Evolutionary conservation across 1,140 invertebrate genomes (phyloP), one percentile per base, ranked within the genome.

Genomic region (Bombyx mandarina): DNA sequence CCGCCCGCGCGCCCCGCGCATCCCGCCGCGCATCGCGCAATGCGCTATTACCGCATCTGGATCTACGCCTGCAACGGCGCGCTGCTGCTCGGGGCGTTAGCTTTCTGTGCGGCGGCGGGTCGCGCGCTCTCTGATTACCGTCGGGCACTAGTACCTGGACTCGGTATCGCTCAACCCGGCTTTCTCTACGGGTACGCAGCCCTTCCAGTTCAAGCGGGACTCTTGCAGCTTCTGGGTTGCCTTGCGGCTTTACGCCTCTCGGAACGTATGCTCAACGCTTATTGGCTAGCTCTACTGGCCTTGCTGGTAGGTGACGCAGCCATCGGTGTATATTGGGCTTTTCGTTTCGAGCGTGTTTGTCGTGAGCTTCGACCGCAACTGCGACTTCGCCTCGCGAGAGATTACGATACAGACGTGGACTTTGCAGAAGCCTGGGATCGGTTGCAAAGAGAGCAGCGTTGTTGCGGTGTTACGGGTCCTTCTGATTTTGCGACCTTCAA

Each of bases 11-110:
- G 72, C 77, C 76, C 79, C 78, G 75, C 77, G 80, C 80, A 78
- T 70, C 79, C 77, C 74, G 78, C 80, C 75, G 79, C 80, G 78
- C 78, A 81, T 62, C 79, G 79, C 78, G 82, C 82, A 60, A 86
- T 86, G 82, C 82, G 79, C 77, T 97, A 96, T 91, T 97, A 97
- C 89, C 93, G 95, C 82, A 91, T 96, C 75, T 96, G 95, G 95
- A 96, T 97, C 79, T 96, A 96, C 90, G 94, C 94, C 74, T 96
- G 94, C 92, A 96, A 97, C 89, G 92, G 93, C 80, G 94, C 94
- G 62, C 90, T 96, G 77, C 89, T 96, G 78, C 90, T 94, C 61
- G 93, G 93, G 75, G 94, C 94, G 71, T 81, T 96, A 52, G 93
- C 94, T 42, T 96, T 96, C 82, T 91, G 92, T 62, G 92, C 92